Conservation (phyloP, 2,888 invertebrate species). For the Hydriomena furcata region DNA sequence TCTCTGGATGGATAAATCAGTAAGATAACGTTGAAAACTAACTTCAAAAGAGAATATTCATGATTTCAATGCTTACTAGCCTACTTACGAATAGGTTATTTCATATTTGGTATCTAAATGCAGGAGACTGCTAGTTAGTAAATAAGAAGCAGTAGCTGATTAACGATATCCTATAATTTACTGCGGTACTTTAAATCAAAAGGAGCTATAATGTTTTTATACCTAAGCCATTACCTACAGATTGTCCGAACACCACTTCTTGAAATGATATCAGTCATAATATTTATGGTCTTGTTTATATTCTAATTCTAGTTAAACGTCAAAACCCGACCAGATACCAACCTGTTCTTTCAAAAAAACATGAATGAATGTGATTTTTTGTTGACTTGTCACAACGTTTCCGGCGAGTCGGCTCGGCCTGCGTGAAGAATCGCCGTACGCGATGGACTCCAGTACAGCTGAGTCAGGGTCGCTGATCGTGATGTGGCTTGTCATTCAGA, state of each 20-base stretch:
- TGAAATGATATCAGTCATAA: conserved; percentile 10
- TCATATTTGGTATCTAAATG: too few species aligned
- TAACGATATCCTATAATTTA: too few species aligned
- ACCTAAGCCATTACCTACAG: not conserved
- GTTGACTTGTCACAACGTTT: conserved; percentile 79
- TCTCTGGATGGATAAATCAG: conserved; percentile 19
- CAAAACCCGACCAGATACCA: conserved; percentile 34
- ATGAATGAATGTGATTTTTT: conserved; percentile 80
- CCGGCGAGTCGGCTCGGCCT: conserved; percentile 65
- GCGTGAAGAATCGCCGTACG: conserved; percentile 80
- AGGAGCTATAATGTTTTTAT: too few species aligned
- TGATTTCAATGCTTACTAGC: too few species aligned
- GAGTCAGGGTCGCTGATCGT: conserved; percentile 32
- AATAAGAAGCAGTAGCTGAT: too few species aligned
- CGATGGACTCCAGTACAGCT: conserved; percentile 56
- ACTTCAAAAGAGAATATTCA: too few species aligned
- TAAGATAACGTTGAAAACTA: not conserved
- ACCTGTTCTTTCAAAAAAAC: conserved; percentile 68
- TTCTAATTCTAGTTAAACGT: conserved; percentile 23
- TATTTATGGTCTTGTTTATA: conserved; percentile 17
- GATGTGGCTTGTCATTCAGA: conserved; percentile 20
- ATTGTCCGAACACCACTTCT: not conserved
- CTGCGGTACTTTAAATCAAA: too few species aligned
- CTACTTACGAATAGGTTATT: too few species aligned
- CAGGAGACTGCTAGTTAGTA: too few species aligned